These are phyloP conservation scores for Clitarchus hookeri DNA, from an alignment of 2,888 invertebrate species.

Conservation along the genomic window DNA sequence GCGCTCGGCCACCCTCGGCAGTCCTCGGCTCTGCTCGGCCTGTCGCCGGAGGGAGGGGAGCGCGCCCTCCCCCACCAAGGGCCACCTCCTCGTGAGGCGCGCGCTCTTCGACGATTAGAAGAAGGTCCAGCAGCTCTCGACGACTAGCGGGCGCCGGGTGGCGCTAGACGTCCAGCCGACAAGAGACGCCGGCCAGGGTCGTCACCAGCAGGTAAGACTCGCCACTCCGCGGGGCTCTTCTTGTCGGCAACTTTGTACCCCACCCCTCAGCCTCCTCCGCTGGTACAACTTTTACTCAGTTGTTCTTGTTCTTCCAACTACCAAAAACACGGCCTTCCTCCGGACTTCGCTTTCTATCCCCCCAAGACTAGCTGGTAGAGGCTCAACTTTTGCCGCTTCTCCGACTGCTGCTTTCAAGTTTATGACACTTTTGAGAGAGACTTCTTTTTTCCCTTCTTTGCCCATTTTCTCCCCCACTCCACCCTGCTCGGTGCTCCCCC, in stretches of 20 bases:
- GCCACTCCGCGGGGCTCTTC: not conserved
- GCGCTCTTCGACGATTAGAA: not conserved
- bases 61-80: not conserved
- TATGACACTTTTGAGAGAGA: conserved; percentile 54
- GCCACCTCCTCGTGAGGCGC: not conserved
- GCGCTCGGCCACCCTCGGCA: not conserved
- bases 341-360: conserved; percentile 23
- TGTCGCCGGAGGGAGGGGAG: not conserved
- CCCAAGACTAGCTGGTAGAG: conserved; percentile 25
- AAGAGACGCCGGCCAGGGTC: not conserved
- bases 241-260: not conserved
- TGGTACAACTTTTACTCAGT: not conserved
- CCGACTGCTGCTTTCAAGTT: conserved; percentile 48
- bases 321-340: conserved; percentile 1
- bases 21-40: not conserved
- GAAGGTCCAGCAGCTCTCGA: conserved; percentile 7
- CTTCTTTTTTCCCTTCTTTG: conserved; percentile 49
- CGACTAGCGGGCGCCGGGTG: conserved; percentile 19
- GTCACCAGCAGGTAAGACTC: not conserved
- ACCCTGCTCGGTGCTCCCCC: not conserved
- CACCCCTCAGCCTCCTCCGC: not conserved
- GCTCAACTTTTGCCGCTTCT: conserved; percentile 41
- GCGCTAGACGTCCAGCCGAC: conserved; percentile 26
- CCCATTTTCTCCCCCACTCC: conserved; percentile 36
- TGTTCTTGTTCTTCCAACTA: conserved; percentile 1